Conservation (phyloP, 2,113 vertebrate species). For the Genyomyrus donnyi region DNA sequence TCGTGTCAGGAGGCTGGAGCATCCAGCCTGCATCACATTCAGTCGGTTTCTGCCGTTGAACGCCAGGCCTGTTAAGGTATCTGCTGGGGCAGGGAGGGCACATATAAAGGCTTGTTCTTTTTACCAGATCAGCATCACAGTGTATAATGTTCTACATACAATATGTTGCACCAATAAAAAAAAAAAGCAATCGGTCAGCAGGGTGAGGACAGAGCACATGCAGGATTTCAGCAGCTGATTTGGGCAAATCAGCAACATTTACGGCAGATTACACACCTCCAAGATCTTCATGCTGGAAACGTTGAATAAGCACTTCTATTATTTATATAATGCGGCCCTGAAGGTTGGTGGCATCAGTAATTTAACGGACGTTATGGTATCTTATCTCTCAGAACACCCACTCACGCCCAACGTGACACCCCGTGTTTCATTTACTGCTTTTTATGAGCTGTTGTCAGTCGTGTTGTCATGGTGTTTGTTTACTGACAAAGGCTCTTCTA, state of each 20-base stretch:
- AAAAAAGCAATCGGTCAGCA: slow-evolving; percentile 1
- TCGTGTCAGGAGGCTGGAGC: neutral
- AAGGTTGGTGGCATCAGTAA: slow-evolving; percentile 14
- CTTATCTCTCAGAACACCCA: neutral
- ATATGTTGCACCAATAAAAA: neutral
- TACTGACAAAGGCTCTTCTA: neutral
- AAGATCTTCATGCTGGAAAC: neutral
- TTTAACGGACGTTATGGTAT: neutral
- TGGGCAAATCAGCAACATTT: slow-evolving; percentile 4
- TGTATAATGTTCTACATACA: slow-evolving; percentile 1
- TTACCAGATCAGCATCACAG: neutral
- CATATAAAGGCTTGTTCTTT: neutral
- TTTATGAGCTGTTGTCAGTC: neutral
- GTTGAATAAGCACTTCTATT: slow-evolving; percentile 20
- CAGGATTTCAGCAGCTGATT: neutral
- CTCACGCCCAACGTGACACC: neutral
- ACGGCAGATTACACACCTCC: slow-evolving; percentile 1
- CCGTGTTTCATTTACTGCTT: neutral
- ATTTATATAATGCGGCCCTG: slow-evolving; percentile 9
- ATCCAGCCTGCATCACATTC: neutral
- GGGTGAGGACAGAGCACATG: neutral
- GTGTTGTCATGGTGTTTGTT: neutral
- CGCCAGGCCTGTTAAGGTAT: neutral
- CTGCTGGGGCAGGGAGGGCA: neutral
- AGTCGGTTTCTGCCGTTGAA: neutral